A percentile compares a stretch with the other conserved stretches of the same genome.
Conservation (phyloP, 2,888 invertebrate genomes). For the Thyatira batis region DNA sequence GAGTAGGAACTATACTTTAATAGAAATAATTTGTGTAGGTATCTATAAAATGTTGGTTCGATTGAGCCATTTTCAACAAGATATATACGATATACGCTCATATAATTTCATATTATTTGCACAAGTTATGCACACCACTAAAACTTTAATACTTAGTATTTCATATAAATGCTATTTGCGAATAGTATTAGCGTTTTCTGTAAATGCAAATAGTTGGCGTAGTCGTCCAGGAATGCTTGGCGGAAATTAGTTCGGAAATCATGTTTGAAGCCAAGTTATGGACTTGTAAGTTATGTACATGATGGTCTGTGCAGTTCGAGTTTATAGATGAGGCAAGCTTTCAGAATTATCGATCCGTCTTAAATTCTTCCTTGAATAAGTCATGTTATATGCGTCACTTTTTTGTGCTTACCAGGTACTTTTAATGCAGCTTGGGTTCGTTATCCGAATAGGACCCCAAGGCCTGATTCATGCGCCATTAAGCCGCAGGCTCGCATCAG, state of each 20-base stretch:
- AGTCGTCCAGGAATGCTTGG: conserved; percentile 10
- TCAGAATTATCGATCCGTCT: neutral
- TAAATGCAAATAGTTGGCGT: conserved; percentile 20
- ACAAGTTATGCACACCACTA: too few relatives aligned
- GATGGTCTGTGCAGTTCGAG: neutral
- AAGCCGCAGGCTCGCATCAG: neutral
- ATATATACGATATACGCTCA: too few relatives aligned
- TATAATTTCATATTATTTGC: neutral
- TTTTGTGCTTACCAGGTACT: neutral
- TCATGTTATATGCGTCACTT: neutral
- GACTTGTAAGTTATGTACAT: neutral
- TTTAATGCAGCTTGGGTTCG: neutral
- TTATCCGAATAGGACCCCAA: neutral
- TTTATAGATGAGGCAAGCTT: neutral
- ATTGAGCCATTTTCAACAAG: too few relatives aligned
- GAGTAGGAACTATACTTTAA: neutral
- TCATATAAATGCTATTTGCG: conserved; percentile 16
- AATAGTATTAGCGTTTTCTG: conserved; percentile 21
- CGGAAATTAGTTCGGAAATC: conserved; percentile 68
- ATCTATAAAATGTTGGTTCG: neutral
- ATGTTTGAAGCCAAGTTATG: conserved; percentile 33
- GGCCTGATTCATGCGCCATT: neutral
- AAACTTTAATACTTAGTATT: neutral
- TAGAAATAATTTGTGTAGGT: neutral
- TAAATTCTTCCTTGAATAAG: neutral